Conservation (phyloP, 2,888 invertebrate species). For the Dicyrtomina minuta region DNA sequence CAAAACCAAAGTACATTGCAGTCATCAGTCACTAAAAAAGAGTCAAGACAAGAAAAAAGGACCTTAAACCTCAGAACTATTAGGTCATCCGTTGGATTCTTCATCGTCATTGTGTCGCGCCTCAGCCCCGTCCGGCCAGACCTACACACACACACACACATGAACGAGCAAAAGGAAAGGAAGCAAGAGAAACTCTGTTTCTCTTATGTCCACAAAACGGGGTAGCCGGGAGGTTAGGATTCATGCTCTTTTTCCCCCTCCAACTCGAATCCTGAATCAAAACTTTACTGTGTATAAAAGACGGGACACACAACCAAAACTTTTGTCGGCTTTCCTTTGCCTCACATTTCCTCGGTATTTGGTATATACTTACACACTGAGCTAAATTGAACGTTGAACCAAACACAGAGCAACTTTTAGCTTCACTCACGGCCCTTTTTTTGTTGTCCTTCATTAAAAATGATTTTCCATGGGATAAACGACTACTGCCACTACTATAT, state of each 20-base stretch:
- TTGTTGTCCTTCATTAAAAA: no score
- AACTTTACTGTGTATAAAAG: not conserved
- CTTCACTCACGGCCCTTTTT: no score
- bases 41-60: conserved; percentile 10
- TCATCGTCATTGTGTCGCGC: conserved; percentile 5
- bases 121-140: not conserved
- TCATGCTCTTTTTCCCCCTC: conserved; percentile 9
- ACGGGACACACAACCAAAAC: not conserved
- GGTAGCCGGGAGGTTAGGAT: conserved; percentile 1
- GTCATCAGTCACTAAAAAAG: not conserved
- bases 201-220: conserved; percentile 1
- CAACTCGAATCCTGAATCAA: conserved; percentile 1
- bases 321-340: no score
- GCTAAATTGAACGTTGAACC: no score
- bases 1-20: conserved; percentile 6
- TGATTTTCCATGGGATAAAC: no score
- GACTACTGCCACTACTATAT: no score
- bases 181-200: no score
- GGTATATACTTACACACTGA: no score
- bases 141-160: conserved; percentile 1
- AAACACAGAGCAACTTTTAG: no score
- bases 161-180: not conserved
- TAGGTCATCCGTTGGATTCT: conserved; percentile 33
- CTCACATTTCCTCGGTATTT: no score
- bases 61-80: conserved; percentile 37